A percentile compares a stretch with the other conserved stretches of the same genome.
Evolutionary conservation across 1,140 invertebrate species (phyloP).

Genomic region (Drosophila tristis): DNA sequence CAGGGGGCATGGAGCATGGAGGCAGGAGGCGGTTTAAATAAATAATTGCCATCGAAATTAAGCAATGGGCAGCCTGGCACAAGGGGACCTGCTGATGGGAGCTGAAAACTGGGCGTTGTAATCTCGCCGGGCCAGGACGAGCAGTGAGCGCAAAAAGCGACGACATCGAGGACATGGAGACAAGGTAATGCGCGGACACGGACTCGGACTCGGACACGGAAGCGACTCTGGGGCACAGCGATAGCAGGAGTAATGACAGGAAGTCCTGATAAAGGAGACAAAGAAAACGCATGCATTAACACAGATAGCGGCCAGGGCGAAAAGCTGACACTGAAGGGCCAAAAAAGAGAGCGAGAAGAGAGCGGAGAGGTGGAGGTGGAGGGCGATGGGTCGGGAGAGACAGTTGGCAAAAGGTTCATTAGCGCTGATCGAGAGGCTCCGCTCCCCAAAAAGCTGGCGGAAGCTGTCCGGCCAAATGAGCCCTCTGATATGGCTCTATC

Average conservation of each 20-base stretch:
- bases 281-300: conserved; percentile 77
- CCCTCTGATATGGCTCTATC: background rate
- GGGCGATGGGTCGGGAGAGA: background rate
- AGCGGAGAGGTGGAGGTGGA: background rate
- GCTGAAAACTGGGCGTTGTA: conserved; percentile 29
- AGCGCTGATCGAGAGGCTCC: conserved; percentile 63
- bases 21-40: conserved; percentile 72
- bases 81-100: conserved; percentile 7
- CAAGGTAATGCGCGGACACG: conserved; percentile 62
- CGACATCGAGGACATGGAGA: conserved; percentile 32
- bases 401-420: conserved; percentile 69
- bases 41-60: conserved; percentile 81
- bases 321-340: conserved; percentile 11
- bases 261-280: conserved; percentile 68
- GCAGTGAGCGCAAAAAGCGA: conserved; percentile 19
- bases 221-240: conserved; percentile 24
- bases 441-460: conserved; percentile 19
- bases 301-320: conserved; percentile 52
- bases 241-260: conserved; percentile 77
- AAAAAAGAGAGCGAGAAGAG: conserved; percentile 2
- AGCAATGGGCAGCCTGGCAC: conserved; percentile 47
- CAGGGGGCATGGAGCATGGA: background rate
- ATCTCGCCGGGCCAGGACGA: conserved; percentile 45
- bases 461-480: conserved; percentile 51
- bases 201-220: conserved; percentile 45